These are phyloP conservation scores for Sturnus vulgaris DNA, from an alignment of 2,113 vertebrate species.

Conservation along the genomic window DNA sequence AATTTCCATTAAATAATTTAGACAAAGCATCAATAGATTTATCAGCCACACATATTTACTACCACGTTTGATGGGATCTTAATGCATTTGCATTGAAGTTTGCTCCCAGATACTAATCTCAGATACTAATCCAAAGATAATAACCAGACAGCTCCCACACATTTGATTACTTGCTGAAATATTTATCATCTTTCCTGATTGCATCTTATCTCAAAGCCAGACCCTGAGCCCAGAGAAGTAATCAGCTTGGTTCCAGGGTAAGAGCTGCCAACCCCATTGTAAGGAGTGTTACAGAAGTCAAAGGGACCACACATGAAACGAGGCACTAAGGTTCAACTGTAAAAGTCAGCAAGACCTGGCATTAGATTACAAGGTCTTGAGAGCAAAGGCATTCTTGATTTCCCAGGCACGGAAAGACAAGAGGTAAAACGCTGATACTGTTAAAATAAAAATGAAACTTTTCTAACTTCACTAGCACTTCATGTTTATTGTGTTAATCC, in stretches of 20 bases:
- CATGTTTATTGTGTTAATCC: neutral
- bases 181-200: neutral
- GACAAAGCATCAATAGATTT: neutral
- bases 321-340: neutral
- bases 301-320: conserved; percentile 34
- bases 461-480: neutral
- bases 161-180: neutral
- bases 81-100: neutral
- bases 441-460: neutral
- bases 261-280: neutral
- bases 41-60: neutral
- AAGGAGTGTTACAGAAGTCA: neutral
- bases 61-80: neutral
- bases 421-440: neutral
- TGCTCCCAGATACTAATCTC: neutral
- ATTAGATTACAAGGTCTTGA: conserved; percentile 34
- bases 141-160: neutral
- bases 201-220: conserved; percentile 1
- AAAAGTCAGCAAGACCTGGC: conserved; percentile 27
- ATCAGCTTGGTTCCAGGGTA: neutral
- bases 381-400: conserved; percentile 4
- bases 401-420: neutral
- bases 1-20: neutral
- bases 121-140: conserved; percentile 27
- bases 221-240: neutral